Base-by-base conservation (phyloP, 2,888 invertebrate species). In the Trissoscelio sp. region DNA sequence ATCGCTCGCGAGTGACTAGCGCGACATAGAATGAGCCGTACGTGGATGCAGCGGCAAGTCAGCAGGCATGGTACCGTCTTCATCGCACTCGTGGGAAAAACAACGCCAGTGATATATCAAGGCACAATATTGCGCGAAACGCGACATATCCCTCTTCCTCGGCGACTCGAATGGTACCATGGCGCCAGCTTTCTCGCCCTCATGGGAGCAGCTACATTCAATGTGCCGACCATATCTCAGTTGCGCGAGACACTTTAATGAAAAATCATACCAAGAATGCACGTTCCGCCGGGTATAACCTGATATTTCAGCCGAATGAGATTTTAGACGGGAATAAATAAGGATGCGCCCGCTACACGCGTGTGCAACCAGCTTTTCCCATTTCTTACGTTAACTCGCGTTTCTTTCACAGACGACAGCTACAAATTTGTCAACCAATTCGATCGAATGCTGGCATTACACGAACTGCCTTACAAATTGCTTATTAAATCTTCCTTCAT, bases 221-320 rank as follows among this genome's bases (percentile, higher is more conserved):
- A 91, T 91, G 91, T 90, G 88, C 87, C 87, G 87, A 83, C 87
- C 87, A 88, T 90, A 90, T 91, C 90, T 91, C 91, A 89, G 87
- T 78, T 83, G 83, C 84, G 86, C 83, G 87, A 88, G 91, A 91
- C 91, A 90, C 88, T 90, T 90, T 91, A 91, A 91, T 91, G 91
- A 90, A 91, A 91, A 91, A 91, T 91, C 91, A 91, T 90, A 89
- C 89, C 88, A 87, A 84, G 88, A 89, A 86, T 86, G 86, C 87
- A 86, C 86, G 88, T 86, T 85, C 86, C 85, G 84, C 82, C 84
- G 82, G 85, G 87, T 88, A 87, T 88, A 84, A 83, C 83, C 85
- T 83, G 86, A 88, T 87, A 88, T 89, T 89, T 89, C 88, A 86
- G 81, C 83, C 85, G 87, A 90, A 89, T 77, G 77, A 77, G 78